A percentile compares a stretch with the other conserved stretches of the same genome.
Conservation (phyloP, 2,888 invertebrate species). For the Colostygia pectinataria region DNA sequence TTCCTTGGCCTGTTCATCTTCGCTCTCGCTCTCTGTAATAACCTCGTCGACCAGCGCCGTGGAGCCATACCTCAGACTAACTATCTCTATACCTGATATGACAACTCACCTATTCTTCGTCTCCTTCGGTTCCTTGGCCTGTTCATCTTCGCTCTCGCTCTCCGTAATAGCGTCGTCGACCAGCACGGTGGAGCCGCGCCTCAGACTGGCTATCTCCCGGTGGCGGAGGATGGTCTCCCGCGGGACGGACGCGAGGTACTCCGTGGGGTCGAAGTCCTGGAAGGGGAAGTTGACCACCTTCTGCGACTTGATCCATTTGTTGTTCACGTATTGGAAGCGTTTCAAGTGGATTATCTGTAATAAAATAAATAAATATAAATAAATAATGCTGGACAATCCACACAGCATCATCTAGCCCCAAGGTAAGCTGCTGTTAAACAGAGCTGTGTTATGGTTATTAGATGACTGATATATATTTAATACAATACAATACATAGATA, state of each 20-base stretch:
- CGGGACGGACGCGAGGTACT: slow-evolving; percentile 92
- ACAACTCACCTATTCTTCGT: slow-evolving; percentile 12
- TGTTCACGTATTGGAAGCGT: slow-evolving; percentile 94
- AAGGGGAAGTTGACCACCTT: slow-evolving; percentile 96
- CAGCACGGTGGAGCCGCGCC: slow-evolving; percentile 24
- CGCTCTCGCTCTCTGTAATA: slow-evolving; percentile 55
- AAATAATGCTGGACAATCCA: too few relatives aligned
- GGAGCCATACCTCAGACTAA: slow-evolving; percentile 25
- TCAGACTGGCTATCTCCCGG: slow-evolving; percentile 63
- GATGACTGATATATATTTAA: too few relatives aligned
- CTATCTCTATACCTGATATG: too few relatives aligned
- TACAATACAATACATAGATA: too few relatives aligned
- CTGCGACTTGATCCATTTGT: slow-evolving; percentile 97
- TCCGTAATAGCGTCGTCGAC: slow-evolving; percentile 53
- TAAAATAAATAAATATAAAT: not conserved
- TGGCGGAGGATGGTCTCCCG: slow-evolving; percentile 88
- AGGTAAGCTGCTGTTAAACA: too few relatives aligned
- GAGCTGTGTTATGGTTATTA: too few relatives aligned
- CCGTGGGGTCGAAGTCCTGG: slow-evolving; percentile 92
- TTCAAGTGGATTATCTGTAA: slow-evolving; percentile 95
- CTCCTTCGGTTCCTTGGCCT: slow-evolving; percentile 23
- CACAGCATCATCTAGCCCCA: too few relatives aligned
- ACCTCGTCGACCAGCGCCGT: slow-evolving; percentile 43
- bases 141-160: slow-evolving; percentile 49
- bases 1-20: slow-evolving; percentile 37